Base-by-base conservation (phyloP, 1,140 invertebrate genomes). In the Dendrolimus kikuchii region DNA sequence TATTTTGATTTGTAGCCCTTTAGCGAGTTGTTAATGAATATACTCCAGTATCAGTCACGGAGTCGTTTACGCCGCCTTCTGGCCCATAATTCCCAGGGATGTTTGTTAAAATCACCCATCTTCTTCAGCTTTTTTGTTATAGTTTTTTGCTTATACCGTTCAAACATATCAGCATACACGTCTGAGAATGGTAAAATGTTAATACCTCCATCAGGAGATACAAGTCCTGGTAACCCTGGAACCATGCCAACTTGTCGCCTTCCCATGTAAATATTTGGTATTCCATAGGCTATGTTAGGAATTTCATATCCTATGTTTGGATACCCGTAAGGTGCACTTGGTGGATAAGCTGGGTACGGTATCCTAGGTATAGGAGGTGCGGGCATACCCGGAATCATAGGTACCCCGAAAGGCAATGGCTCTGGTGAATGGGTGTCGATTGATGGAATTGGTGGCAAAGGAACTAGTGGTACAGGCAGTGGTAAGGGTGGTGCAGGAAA, bases 151-250 rank as follows among this genome's bases (percentile, higher is more conserved):
- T 81, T 80, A 40, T 77, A 68, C 51, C 69, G 71, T 51, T 83
- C 78, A 38, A 81, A 41, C 46, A 85, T 46, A 55, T 86, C 77
- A n/a, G 78, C 51, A 54, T 82, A 83, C 0, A 57, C 70, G 51
- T 86, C 82, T 3, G 78, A 78, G 55, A 86, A 86, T 8, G 82
- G 82, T 55, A 86, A 49, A 43, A 86, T 75, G 42, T 86, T 86
- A 8, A 86, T 77, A 0, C 78, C 82, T 7, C 75, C 80, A 9
- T 79, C 73, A 4, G 36, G 53, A 23, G 75, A 62, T 1, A 86
- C 78, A 7, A 86, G 46, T 1, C 79, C 79, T 6, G 72, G 68
- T 54, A 82, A 49, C 2, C 77, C 77, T n/a, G 81, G 79, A 0
- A 85, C 67, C 66, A 82, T 69, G 2, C 71, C 70, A 1, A 59